Percentiles rank a stretch among this genome's conserved stretches.
Evolutionary conservation across 2,888 invertebrate species (phyloP).

Genomic region (Scaptomyza flava): DNA sequence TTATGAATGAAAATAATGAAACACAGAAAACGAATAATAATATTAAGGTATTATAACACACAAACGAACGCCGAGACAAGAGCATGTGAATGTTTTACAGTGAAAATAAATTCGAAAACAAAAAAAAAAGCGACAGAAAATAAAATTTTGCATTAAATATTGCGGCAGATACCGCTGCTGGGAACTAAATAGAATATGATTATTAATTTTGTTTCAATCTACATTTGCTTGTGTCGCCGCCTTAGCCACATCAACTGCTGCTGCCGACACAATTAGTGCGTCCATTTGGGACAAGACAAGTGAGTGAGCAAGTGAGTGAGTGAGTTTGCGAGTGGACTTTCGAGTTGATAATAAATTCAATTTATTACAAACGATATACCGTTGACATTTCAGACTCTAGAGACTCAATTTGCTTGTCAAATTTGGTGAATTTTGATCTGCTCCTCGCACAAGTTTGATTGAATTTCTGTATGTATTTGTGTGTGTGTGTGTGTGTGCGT

Average conservation of each 20-base stretch:
- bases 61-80: constrained; percentile 27
- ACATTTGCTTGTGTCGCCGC: constrained; percentile 37
- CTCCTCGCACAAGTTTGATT: constrained; percentile 54
- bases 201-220: constrained; percentile 75
- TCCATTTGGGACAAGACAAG: constrained; percentile 49
- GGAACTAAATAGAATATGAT: constrained; percentile 58
- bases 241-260: constrained; percentile 11
- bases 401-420: constrained; percentile 63
- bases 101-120: constrained; percentile 63
- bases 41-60: constrained; percentile 24
- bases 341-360: constrained; percentile 70
- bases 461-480: constrained; percentile 53
- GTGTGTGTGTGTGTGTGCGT: constrained; percentile 20
- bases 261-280: constrained; percentile 43
- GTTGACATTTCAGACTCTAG: constrained; percentile 59
- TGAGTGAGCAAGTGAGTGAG: constrained; percentile 21
- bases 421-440: constrained; percentile 19
- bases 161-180: constrained; percentile 20
- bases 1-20: constrained; percentile 41
- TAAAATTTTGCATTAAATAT: constrained; percentile 65
- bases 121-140: neutral
- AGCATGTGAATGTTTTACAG: constrained; percentile 78
- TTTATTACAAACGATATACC: constrained; percentile 68
- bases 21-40: constrained; percentile 25
- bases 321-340: constrained; percentile 22